These are phyloP conservation scores for Portevinia maculata DNA, from an alignment of 2,888 invertebrate genomes.

Conservation along the genomic window DNA sequence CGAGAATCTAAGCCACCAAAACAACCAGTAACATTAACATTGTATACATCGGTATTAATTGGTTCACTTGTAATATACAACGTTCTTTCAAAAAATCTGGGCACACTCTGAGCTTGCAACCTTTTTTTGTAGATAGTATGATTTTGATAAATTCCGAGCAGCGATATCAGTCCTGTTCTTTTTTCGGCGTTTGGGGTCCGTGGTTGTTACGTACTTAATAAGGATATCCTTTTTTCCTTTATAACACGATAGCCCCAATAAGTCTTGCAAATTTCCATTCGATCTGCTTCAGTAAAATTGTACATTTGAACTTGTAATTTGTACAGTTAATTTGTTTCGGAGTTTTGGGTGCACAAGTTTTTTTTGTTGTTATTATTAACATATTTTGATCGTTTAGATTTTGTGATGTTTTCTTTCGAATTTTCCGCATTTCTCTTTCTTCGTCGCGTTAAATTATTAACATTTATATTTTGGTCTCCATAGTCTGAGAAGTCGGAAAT, in stretches of 20 bases:
- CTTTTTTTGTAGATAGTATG: slow-evolving; percentile 11
- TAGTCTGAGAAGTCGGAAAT: slow-evolving; percentile 8
- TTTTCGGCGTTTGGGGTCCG: slow-evolving; percentile 25
- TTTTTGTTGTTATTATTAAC: slow-evolving; percentile 14
- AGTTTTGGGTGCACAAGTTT: slow-evolving; percentile 19
- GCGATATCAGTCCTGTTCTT: slow-evolving; percentile 9
- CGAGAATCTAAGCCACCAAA: slow-evolving; percentile 20
- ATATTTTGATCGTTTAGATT: slow-evolving; percentile 22
- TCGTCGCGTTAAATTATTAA: slow-evolving; percentile 5
- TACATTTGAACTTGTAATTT: slow-evolving; percentile 20
- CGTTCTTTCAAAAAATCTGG: slow-evolving; percentile 14
- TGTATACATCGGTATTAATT: slow-evolving; percentile 14
- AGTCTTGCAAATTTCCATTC: slow-evolving; percentile 12
- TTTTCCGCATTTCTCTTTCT: slow-evolving; percentile 10
- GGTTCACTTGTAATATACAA: slow-evolving; percentile 17
- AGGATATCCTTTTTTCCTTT: slow-evolving; percentile 19
- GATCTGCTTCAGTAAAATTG: slow-evolving; percentile 7
- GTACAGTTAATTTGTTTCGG: slow-evolving; percentile 6
- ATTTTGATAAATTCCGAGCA: slow-evolving; percentile 8
- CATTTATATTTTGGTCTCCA: slow-evolving; percentile 6
- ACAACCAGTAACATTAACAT: slow-evolving; percentile 3
- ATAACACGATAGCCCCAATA: slow-evolving; percentile 6
- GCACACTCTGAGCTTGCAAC: neutral
- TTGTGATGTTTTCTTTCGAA: slow-evolving; percentile 13
- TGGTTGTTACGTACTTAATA: slow-evolving; percentile 10